Evolutionary conservation across 2,113 vertebrate species (phyloP), one percentile per base, ranked within the genome.

Genomic region (Chionomys nivalis): DNA sequence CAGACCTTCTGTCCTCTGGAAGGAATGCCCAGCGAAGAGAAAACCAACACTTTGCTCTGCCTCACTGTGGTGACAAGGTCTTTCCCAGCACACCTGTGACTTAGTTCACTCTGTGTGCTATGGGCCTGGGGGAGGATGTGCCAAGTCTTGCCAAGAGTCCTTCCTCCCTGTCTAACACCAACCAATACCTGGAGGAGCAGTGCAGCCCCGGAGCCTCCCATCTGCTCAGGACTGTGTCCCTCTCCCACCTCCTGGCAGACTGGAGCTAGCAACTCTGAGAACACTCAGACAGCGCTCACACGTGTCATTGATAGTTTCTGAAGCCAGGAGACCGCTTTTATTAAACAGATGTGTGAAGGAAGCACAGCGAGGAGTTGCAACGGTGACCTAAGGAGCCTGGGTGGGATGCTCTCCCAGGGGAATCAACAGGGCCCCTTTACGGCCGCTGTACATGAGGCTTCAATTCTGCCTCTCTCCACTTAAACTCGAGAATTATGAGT

Each of bases 291-390:
- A 75, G 14, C 88, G 88, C 68, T 75, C 86, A 75, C 95, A 90
- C 11, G 65, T 76, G 87, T n/a, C 90, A 44, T 87, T 95, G 87
- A 95, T 31, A 83, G 91, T 93, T 63, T 83, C 92, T 49, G 68
- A 87, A 97, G 94, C 89, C 72, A 75, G 3, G 6, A 21, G 75
- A 81, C 76, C 13, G 31, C 88, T 95, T 96, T 97, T 96, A 97
- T 85, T 36, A 70, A 89, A 90, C 94, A 94, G 95, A 97, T 90
- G 94, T 94, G 33, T 23, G 49, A n/a, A 78, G 77, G 28, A 94
- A 61, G 75, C 7, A 44, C 0, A 49, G 61, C 0, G 17, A 47
- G 76, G 87, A 58, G 31, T n/a, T 33, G 52, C 0, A 7, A 16
- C 1, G 2, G n/a, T 1, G 72, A 76, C 77, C 55, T 58, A 55